Percentiles rank a stretch among this genome's conserved stretches.
Conservation (phyloP, 2,888 invertebrate species). For the Sphaeridia pumilis region DNA sequence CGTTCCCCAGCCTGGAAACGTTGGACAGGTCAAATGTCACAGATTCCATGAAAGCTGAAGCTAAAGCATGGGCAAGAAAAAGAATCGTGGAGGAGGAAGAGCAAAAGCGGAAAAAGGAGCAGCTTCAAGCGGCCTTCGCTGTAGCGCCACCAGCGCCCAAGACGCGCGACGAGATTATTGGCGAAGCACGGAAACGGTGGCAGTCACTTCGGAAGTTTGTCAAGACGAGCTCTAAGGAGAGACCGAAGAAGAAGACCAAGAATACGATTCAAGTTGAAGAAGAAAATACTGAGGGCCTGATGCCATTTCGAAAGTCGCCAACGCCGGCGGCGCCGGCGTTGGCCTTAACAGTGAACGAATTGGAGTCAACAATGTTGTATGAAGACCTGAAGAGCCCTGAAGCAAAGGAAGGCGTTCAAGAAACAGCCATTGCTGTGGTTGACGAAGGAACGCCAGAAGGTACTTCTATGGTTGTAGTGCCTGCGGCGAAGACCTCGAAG, state of each 20-base stretch:
- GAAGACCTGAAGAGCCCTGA: no score
- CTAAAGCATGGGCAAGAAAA: conserved; percentile 26
- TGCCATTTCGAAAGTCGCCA: neutral
- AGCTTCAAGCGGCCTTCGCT: conserved; percentile 4
- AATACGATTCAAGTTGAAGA: neutral
- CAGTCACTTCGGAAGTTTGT: conserved; percentile 33
- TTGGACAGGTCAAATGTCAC: conserved; percentile 25
- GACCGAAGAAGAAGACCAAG: neutral
- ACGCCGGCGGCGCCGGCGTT: neutral
- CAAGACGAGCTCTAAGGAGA: conserved; percentile 14
- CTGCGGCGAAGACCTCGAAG: conserved; percentile 7
- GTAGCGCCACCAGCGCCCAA: conserved; percentile 14
- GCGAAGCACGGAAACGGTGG: conserved; percentile 32
- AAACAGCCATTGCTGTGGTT: neutral
- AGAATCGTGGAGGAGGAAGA: conserved; percentile 28
- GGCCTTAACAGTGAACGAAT: neutral
- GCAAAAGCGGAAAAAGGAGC: conserved; percentile 17
- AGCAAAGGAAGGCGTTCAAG: neutral
- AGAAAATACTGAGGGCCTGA: neutral
- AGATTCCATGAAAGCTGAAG: conserved; percentile 23
- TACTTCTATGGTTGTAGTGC: neutral
- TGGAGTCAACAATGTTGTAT: conserved; percentile 1
- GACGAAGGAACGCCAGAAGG: neutral
- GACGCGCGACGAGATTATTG: conserved; percentile 34
- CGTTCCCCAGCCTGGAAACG: conserved; percentile 26